A percentile compares a stretch with the other conserved stretches of the same genome.
Conservation (phyloP, 1,140 invertebrate genomes). For the Laupala kohalensis region DNA sequence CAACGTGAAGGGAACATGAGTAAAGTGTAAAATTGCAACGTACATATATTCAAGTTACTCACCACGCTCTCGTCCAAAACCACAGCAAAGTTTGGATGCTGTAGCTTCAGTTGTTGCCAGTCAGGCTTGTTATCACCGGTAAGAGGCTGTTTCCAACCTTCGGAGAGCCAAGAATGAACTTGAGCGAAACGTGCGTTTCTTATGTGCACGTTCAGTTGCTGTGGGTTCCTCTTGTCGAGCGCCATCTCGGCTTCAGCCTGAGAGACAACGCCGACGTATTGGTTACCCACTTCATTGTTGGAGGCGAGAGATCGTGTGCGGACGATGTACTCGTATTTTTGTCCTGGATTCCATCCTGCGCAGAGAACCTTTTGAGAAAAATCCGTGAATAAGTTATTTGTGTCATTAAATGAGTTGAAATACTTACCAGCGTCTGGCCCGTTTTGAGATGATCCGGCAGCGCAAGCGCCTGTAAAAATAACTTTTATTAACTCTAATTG, state of each 20-base stretch:
- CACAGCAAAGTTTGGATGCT: neutral
- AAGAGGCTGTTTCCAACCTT: neutral
- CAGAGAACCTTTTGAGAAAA: no score
- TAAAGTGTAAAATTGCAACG: neutral
- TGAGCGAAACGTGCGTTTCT: neutral
- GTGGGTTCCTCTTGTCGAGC: neutral
- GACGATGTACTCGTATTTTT: neutral
- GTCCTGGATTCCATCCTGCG: neutral
- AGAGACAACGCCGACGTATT: neutral
- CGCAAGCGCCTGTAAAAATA: no score
- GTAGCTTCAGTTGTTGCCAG: neutral
- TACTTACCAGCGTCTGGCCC: no score
- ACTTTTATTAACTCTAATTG: no score
- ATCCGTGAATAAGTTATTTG: no score
- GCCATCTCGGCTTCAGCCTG: neutral
- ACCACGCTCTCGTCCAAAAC: neutral
- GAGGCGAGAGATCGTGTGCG: neutral
- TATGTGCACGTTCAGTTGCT: neutral
- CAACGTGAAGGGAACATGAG: no score
- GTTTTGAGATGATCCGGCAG: no score
- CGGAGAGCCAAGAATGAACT: neutral
- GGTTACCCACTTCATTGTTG: neutral
- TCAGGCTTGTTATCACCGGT: neutral
- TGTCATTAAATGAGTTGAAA: no score
- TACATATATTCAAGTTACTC: neutral